Evolutionary conservation across 2,888 invertebrate genomes (phyloP), one percentile per base, ranked within the genome.

Genomic region (Busseola fusca): DNA sequence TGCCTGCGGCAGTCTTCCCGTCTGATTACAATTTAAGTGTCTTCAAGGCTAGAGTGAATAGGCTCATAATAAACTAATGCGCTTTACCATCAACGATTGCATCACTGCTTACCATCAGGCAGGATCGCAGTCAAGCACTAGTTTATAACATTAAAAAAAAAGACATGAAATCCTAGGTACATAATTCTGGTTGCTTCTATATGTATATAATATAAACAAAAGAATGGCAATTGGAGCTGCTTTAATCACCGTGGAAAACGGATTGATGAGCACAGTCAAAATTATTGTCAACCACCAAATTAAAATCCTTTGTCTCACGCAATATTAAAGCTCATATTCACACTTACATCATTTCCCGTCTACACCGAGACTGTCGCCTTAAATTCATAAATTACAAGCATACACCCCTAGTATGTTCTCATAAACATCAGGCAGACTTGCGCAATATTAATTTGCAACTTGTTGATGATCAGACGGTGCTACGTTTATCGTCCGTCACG

Each of bases 361-460:
- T 65, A 72, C 65, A 21, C 50, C 60, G 37, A 74, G 64, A 76
- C 63, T 74, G 70, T 79, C 64, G 74, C 27, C 74, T 76, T 78
- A 72, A 77, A 81, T 80, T 70, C 80, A 86, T 86, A 85, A 86
- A 78, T 85, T 76, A 86, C 74, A 74, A 62, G 69, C 78, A 73
- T 76, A 74, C 79, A 81, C 66, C 81, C 79, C 72, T 78, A 77
- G 88, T 86, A 90, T 87, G 82, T 87, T 91, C 87, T 85, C 84
- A 88, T 86, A 91, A 89, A 88, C 88, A 86, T 83, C 79, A 82
- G 76, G 70, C 81, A 84, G 84, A 83, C 76, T 81, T 85, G 86
- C 85, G 88, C 87, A 89, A 93, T 94, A 94, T 94, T 94, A 95
- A 95, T 95, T 95, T 93, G 94, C 95, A 95, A 95, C 95, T 95